These are phyloP conservation scores for Autographa pulchrina DNA, from an alignment of 2,888 invertebrate genomes.

Conservation along the genomic window DNA sequence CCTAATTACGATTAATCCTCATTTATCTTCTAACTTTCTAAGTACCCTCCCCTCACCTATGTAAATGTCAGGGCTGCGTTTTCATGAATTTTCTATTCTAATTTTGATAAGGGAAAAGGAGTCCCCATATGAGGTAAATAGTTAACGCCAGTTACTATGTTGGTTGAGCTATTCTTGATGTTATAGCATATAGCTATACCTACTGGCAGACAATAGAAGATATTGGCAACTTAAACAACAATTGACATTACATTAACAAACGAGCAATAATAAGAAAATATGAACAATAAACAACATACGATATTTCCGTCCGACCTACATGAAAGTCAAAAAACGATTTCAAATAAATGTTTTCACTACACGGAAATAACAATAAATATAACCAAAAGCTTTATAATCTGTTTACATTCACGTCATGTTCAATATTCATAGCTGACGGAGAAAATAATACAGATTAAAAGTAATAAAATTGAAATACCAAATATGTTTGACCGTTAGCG, in stretches of 20 bases:
- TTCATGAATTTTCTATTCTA: slow-evolving; percentile 2
- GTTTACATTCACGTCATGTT: slow-evolving; percentile 71
- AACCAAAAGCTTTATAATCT: slow-evolving; percentile 66
- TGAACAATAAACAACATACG: slow-evolving; percentile 46
- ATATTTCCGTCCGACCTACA: slow-evolving; percentile 51
- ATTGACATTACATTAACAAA: slow-evolving; percentile 18
- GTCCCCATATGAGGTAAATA: not conserved
- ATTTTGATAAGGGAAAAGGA: not conserved
- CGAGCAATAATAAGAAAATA: slow-evolving; percentile 43
- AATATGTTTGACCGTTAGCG: slow-evolving; percentile 19
- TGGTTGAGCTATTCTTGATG: too few species aligned
- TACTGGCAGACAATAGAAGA: not conserved
- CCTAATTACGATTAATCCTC: slow-evolving; percentile 61
- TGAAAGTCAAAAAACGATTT: slow-evolving; percentile 52
- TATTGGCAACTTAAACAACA: not conserved
- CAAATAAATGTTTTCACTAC: slow-evolving; percentile 52
- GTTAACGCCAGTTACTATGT: not conserved
- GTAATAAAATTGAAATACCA: slow-evolving; percentile 31
- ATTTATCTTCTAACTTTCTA: slow-evolving; percentile 45
- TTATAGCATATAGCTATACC: not conserved
- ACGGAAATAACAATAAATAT: slow-evolving; percentile 62
- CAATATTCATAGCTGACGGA: slow-evolving; percentile 60
- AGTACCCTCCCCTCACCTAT: not conserved
- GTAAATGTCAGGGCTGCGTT: not conserved
- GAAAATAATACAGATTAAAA: slow-evolving; percentile 62